Percentiles rank a stretch among this genome's conserved stretches.
These are phyloP conservation scores for Leptinotarsa peninsularis DNA, from an alignment of 2,888 invertebrate genomes.

Conservation along the genomic window DNA sequence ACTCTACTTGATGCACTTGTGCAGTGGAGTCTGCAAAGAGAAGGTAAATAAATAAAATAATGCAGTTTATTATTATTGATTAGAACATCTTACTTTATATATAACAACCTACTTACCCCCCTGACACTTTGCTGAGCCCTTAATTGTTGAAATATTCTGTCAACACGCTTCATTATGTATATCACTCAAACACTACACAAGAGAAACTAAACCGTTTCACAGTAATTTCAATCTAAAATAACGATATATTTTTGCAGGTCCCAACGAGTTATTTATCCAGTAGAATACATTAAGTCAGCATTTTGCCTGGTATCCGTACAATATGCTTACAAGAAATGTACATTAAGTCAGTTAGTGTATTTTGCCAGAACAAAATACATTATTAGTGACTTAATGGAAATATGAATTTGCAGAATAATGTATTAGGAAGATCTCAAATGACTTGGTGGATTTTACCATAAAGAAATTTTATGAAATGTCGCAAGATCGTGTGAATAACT, in stretches of 20 bases:
- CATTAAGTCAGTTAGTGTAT: too few relatives aligned
- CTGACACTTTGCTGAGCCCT: constrained; percentile 12
- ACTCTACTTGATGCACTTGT: background rate
- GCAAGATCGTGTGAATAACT: background rate
- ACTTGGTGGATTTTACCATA: constrained; percentile 4
- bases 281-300: background rate
- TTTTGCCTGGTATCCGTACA: too few relatives aligned
- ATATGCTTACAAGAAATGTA: too few relatives aligned
- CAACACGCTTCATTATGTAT: constrained; percentile 11
- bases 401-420: too few relatives aligned
- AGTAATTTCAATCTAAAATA: background rate
- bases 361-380: too few relatives aligned
- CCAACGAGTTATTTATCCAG: background rate
- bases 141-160: constrained; percentile 15
- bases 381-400: too few relatives aligned
- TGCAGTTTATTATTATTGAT: background rate
- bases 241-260: background rate
- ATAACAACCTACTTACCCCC: too few relatives aligned
- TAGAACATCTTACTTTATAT: background rate
- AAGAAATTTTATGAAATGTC: background rate
- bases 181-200: constrained; percentile 3
- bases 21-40: constrained; percentile 13
- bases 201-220: too few relatives aligned
- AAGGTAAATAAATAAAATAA: too few relatives aligned
- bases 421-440: background rate